phyloP scores from a whole-genome alignment of 2,797 vertebrate species.

The Manis pentadactyla region DNA sequence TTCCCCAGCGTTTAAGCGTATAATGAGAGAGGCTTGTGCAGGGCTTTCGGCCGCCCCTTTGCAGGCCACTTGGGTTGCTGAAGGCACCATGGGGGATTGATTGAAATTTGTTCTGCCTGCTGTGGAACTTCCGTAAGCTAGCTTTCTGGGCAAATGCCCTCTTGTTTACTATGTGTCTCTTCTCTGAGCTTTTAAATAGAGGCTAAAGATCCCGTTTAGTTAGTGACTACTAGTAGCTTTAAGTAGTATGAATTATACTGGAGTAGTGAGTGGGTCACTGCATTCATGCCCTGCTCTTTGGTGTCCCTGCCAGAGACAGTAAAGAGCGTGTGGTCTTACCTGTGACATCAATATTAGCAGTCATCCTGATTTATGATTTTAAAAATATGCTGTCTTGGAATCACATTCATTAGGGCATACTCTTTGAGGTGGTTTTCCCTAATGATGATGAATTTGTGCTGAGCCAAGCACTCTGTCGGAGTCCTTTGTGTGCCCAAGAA shows the following conservation, averaged over 20 bases:
- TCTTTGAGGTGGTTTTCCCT: neutral
- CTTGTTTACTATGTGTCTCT: neutral
- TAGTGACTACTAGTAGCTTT: neutral
- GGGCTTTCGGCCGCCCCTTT: neutral
- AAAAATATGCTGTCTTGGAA: neutral
- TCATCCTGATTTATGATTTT: neutral
- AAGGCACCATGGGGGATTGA: fast-evolving
- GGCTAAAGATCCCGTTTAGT: neutral
- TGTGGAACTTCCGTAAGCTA: neutral
- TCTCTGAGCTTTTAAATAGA: neutral
- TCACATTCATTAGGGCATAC: neutral
- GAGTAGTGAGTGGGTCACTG: neutral
- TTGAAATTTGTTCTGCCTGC: neutral
- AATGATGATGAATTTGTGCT: constrained; percentile 20
- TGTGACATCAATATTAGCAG: neutral
- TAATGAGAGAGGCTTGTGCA: fast-evolving
- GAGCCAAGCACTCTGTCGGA: neutral
- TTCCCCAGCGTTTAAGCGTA: neutral
- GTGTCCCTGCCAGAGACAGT: neutral
- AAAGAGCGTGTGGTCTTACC: neutral
- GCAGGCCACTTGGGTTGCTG: fast-evolving
- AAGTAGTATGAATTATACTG: neutral
- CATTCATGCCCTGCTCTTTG: neutral
- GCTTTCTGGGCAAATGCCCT: neutral
- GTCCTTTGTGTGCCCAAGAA: neutral